Conservation (phyloP, 2,888 invertebrate species). For the Autographa gamma region DNA sequence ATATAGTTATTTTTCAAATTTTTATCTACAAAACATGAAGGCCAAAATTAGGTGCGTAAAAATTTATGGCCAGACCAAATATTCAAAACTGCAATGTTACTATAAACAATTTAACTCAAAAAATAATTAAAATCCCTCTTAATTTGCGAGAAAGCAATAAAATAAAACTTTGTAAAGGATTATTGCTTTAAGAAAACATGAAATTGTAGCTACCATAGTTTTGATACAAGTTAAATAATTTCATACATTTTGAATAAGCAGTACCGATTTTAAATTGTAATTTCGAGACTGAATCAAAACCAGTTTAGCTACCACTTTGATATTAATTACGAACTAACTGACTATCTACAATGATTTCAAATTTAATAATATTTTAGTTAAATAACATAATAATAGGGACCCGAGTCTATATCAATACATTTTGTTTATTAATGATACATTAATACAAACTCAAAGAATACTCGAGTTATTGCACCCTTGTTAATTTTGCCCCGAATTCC, state of each 20-base stretch:
- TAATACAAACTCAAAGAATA: constrained; percentile 38
- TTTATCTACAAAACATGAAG: too few species aligned
- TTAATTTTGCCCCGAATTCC: constrained; percentile 38
- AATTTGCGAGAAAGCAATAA: neutral
- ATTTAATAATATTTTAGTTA: constrained; percentile 32
- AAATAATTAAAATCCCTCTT: neutral
- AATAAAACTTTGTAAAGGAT: neutral
- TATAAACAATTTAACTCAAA: neutral
- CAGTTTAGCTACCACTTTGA: constrained; percentile 48
- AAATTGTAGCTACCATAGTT: neutral
- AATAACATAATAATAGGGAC: constrained; percentile 32
- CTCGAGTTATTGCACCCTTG: constrained; percentile 54
- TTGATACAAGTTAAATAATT: neutral
- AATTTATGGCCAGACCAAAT: neutral
- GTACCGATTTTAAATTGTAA: constrained; percentile 6
- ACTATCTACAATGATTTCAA: constrained; percentile 45
- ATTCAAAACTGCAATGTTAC: neutral
- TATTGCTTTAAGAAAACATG: neutral
- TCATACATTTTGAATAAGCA: constrained; percentile 21
- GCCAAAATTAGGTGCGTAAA: neutral
- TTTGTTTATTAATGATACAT: constrained; percentile 12
- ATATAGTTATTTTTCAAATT: neutral
- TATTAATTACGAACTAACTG: constrained; percentile 18
- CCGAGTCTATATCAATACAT: constrained; percentile 35
- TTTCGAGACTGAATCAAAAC: constrained; percentile 30